Evolutionary conservation across 2,888 invertebrate species (phyloP).

Genomic region (Hedychridium roseum): DNA sequence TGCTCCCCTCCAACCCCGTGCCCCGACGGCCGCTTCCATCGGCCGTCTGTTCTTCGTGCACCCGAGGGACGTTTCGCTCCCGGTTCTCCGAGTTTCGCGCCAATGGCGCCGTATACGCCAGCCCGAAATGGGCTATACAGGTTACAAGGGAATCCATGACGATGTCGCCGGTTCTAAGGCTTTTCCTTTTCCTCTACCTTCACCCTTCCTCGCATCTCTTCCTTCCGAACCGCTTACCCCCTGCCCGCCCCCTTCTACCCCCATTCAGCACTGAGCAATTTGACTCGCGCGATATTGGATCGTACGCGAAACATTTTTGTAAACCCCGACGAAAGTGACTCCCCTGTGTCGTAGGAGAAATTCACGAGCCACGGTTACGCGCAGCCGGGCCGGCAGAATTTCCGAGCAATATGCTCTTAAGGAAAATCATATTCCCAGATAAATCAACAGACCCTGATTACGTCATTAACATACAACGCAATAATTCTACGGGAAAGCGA

Average conservation of each 20-base stretch:
- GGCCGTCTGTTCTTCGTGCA: conserved; percentile 15
- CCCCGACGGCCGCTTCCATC: conserved; percentile 13
- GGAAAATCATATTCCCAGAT: too few species aligned
- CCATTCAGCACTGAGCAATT: conserved; percentile 46
- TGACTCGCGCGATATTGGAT: conserved; percentile 51
- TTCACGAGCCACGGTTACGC: too few species aligned
- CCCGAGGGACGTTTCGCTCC: conserved; percentile 33
- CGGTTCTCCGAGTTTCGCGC: conserved; percentile 30
- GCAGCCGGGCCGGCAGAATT: too few species aligned
- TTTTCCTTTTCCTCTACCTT: conserved; percentile 3
- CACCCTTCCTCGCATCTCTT: not conserved
- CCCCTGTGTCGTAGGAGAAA: too few species aligned
- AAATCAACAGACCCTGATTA: too few species aligned
- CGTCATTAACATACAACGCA: too few species aligned
- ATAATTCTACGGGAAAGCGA: too few species aligned
- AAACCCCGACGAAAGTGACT: conserved; percentile 6
- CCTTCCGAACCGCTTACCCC: conserved; percentile 13
- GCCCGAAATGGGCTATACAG: conserved; percentile 50
- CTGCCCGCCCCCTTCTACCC: too few species aligned
- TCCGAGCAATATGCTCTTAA: too few species aligned
- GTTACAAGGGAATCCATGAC: conserved; percentile 51
- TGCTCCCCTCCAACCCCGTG: conserved; percentile 28
- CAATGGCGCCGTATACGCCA: conserved; percentile 44
- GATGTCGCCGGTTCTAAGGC: conserved; percentile 13
- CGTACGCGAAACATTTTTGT: conserved; percentile 24